Evolutionary conservation across 2,888 invertebrate species (phyloP), one percentile per base, ranked within the genome.

Genomic region (Dioctria linearis): DNA sequence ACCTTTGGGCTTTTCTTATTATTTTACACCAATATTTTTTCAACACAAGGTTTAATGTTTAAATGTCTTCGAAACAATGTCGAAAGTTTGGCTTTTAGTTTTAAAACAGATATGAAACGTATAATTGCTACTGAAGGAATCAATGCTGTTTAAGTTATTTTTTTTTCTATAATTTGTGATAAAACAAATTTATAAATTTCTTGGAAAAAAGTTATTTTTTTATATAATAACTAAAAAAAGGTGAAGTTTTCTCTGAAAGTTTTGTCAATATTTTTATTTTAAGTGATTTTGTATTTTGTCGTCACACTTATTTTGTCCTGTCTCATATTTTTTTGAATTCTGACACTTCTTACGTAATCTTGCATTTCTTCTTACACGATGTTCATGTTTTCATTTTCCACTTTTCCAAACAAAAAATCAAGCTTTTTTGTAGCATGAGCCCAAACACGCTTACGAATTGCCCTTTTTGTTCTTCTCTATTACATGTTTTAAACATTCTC

Each of bases 1-100:
- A 88, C 89, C 89, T 89, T 88, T 86, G 84, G 84, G 84, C 84
- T 83, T 63, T 49, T 49, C 46, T 42, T 40, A 25, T 25, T 25
- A 25, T 43, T 6, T 78, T 49, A 43, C 49, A 5, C 42, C 51
- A 37, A 79, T 40, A 13, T 59, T 71, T 79, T 82, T 83, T 83
- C 84, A 84, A 84, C 84, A 84, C 84, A 84, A 84, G 84, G 69
- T 79, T 82, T 81, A 81, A 83, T 83, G 83, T 78, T 82, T 80
- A 80, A 83, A 83, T 80, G 80, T 81, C 80, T 83, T 82, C 80
- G 65, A 84, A 84, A 61, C 63, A 61, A 49, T 54, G 54, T 4
- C 13, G 4, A n/a, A 54, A n/a, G 54, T 54, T 54, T 54, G 54
- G 54, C 54, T 54, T 8, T 54, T 54, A n/a, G 11, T 11, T 54